Conservation (phyloP, 2,113 vertebrate genomes). For the Mungos mungo region DNA sequence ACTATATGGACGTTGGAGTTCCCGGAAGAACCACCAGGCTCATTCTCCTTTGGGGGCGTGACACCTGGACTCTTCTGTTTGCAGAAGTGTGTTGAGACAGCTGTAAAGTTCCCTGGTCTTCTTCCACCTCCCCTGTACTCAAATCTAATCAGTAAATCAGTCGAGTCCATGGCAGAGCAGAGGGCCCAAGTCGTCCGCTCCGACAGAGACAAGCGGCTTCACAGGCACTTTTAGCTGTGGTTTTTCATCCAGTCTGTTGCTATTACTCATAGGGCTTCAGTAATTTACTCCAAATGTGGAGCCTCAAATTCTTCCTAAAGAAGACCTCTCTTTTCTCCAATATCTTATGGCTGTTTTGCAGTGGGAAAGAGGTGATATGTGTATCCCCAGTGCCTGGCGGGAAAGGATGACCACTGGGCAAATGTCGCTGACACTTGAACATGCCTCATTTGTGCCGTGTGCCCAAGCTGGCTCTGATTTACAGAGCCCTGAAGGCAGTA, state of each 20-base stretch:
- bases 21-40: not conserved
- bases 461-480: not conserved
- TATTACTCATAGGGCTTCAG: rapidly evolving
- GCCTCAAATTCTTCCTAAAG: not conserved
- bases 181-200: not conserved
- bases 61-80: rapidly evolving
- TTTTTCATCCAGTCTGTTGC: rapidly evolving
- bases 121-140: not conserved
- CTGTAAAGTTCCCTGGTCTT: rapidly evolving
- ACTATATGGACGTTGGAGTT: rapidly evolving
- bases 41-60: rapidly evolving
- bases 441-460: rapidly evolving
- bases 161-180: rapidly evolving
- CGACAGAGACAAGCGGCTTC: rapidly evolving
- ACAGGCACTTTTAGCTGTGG: rapidly evolving
- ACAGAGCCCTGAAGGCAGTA: not conserved
- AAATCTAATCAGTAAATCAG: rapidly evolving
- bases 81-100: not conserved
- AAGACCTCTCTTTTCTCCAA: too few species aligned
- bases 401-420: rapidly evolving
- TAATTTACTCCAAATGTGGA: rapidly evolving
- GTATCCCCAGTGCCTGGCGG: rapidly evolving
- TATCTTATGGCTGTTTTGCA: rapidly evolving
- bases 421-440: rapidly evolving
- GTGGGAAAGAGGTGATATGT: rapidly evolving